Conservation (phyloP, 2,888 invertebrate species). For the Drosophila mimica region DNA sequence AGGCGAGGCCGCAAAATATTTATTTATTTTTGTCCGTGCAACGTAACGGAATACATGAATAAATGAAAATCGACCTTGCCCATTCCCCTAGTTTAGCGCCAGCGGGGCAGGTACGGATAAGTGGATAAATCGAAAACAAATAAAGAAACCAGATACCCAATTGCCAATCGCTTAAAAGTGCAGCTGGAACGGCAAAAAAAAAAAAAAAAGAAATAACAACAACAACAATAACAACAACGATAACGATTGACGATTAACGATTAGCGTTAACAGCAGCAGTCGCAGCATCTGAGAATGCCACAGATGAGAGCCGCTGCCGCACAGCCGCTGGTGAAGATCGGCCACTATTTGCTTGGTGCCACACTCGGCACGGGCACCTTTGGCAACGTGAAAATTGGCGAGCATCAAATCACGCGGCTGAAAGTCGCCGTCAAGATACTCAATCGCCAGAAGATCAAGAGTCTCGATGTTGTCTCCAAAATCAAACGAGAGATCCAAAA, state of each 20-base stretch:
- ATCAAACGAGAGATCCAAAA: constrained; percentile 99
- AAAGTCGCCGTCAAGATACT: constrained; percentile 99
- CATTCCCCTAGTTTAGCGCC: constrained; percentile 6
- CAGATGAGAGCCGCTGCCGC: constrained; percentile 78
- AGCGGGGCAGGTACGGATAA: constrained; percentile 6
- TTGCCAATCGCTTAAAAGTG: constrained; percentile 2
- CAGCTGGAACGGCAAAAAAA: background rate
- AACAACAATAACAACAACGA: constrained; percentile 9
- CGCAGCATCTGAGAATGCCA: constrained; percentile 68
- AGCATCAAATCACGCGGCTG: constrained; percentile 98
- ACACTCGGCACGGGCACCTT: constrained; percentile 98
- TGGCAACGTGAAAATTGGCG: constrained; percentile 99
- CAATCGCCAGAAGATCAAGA: constrained; percentile 99
- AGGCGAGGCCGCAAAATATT: constrained; percentile 2
- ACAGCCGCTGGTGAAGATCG: constrained; percentile 96
- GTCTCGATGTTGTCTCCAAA: constrained; percentile 99
- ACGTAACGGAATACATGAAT: constrained; percentile 71
- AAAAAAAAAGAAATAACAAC: constrained; percentile 8
- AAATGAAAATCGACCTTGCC: constrained; percentile 66
- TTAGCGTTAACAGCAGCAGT: constrained; percentile 10
- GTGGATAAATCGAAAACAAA: background rate
- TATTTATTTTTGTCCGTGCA: constrained; percentile 34
- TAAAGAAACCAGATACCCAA: background rate
- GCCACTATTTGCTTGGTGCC: constrained; percentile 96
- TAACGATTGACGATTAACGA: too few species aligned